Percentiles rank a stretch among this genome's conserved stretches.
Conservation (phyloP, 2,888 invertebrate species). For the Julus scanicus region DNA sequence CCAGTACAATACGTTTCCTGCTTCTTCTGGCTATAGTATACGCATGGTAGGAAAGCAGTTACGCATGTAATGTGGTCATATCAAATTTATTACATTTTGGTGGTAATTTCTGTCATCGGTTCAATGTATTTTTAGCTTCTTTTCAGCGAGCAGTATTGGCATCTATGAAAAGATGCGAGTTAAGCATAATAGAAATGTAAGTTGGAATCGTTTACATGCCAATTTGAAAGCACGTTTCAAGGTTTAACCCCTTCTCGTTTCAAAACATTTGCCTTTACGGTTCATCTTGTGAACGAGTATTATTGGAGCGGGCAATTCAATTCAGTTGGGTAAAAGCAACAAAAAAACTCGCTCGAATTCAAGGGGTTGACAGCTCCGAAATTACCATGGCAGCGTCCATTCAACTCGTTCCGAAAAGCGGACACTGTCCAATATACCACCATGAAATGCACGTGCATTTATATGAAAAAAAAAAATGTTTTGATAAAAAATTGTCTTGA, state of each 20-base stretch:
- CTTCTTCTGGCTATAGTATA: background rate
- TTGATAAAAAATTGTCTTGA: background rate
- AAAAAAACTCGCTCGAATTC: constrained; percentile 23
- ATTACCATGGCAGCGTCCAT: constrained; percentile 7
- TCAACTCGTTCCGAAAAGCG: background rate
- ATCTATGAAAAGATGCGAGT: constrained; percentile 21
- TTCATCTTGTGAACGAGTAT: constrained; percentile 20
- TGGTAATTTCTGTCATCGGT: constrained; percentile 35
- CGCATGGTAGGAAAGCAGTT: background rate
- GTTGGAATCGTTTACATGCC: constrained; percentile 32
- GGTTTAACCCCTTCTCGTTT: constrained; percentile 36
- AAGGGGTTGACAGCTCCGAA: constrained; percentile 32
- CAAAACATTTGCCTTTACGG: constrained; percentile 38
- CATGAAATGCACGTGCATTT: background rate
- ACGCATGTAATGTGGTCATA: background rate
- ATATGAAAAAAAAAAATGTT: background rate
- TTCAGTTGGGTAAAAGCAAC: background rate
- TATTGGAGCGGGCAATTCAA: constrained; percentile 14
- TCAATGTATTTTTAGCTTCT: constrained; percentile 40
- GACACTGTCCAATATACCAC: background rate
- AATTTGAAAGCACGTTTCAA: constrained; percentile 39
- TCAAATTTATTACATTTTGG: constrained; percentile 26
- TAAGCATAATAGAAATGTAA: constrained; percentile 3
- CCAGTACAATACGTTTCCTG: background rate
- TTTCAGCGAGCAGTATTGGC: constrained; percentile 6